Evolutionary conservation across 1,140 invertebrate genomes (phyloP).

Genomic region (Delia radicum): DNA sequence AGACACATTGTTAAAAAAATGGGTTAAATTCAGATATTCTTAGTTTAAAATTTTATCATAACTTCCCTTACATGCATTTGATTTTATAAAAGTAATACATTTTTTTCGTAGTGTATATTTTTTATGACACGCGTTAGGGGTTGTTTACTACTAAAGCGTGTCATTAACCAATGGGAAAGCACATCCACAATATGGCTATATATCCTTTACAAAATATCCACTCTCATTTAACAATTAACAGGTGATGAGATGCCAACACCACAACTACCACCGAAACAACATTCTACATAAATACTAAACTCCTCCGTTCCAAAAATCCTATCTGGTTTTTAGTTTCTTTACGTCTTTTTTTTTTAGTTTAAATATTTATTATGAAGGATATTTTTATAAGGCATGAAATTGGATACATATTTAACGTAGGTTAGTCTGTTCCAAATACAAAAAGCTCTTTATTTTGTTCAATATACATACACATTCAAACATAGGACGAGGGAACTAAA

Average conservation of each 20-base stretch:
- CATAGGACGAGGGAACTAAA: background rate
- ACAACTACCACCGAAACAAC: background rate
- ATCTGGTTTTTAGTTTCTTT: background rate
- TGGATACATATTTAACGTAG: slow-evolving; percentile 7
- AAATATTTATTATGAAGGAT: background rate
- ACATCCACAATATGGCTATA: background rate
- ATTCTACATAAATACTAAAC: too few relatives aligned
- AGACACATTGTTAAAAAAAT: too few relatives aligned
- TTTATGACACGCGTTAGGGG: background rate
- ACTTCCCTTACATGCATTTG: too few relatives aligned
- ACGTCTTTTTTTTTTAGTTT: background rate
- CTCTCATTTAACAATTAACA: background rate
- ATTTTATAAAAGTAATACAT: background rate
- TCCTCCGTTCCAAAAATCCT: background rate
- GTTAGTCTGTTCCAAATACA: background rate
- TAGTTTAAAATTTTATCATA: too few relatives aligned
- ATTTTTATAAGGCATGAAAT: slow-evolving; percentile 12
- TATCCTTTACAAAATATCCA: background rate
- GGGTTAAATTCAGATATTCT: too few relatives aligned
- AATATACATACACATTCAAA: too few relatives aligned
- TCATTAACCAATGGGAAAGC: background rate
- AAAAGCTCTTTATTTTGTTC: background rate
- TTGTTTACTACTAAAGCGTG: slow-evolving; percentile 1
- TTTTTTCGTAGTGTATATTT: background rate
- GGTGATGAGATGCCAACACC: background rate